Conservation (phyloP, 2,113 vertebrate genomes). For the Hippocampus zosterae region DNA sequence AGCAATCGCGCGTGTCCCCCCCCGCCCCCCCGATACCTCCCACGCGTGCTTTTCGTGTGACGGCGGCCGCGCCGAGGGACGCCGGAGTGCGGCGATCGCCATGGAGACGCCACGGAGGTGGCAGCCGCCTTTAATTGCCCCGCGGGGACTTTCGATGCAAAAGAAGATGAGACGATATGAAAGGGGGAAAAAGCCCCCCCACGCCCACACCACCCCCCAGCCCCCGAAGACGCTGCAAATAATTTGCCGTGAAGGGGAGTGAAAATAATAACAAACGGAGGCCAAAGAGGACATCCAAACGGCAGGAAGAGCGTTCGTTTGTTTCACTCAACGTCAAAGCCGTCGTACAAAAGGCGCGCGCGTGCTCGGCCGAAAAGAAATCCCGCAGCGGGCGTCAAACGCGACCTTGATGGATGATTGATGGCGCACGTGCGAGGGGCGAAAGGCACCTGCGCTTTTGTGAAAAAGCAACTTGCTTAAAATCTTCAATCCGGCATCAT, state of each 20-base stretch:
- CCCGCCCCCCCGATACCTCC: neutral
- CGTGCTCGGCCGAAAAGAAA: neutral
- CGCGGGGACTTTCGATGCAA: conserved; percentile 20
- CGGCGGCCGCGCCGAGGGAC: neutral
- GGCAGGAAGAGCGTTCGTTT: neutral
- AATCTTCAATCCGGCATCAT: no score
- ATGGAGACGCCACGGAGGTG: conserved; percentile 50
- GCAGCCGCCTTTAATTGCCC: conserved; percentile 27
- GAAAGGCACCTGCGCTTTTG: no score
- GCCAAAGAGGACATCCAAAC: neutral
- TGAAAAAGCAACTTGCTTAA: no score
- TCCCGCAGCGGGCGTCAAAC: neutral
- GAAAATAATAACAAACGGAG: conserved; percentile 6
- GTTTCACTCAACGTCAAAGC: neutral
- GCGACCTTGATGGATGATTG: conserved; percentile 1
- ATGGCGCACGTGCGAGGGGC: neutral
- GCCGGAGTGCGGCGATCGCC: conserved; percentile 35
- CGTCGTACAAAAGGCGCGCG: neutral
- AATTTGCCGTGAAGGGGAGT: neutral
- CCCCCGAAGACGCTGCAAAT: neutral
- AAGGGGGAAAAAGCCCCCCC: neutral
- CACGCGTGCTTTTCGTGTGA: neutral
- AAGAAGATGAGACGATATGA: conserved; percentile 8
- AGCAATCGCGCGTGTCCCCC: neutral
- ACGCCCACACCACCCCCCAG: no score